Base-by-base conservation (phyloP, 2,113 vertebrate species). In the Sisor rabdophorus region DNA sequence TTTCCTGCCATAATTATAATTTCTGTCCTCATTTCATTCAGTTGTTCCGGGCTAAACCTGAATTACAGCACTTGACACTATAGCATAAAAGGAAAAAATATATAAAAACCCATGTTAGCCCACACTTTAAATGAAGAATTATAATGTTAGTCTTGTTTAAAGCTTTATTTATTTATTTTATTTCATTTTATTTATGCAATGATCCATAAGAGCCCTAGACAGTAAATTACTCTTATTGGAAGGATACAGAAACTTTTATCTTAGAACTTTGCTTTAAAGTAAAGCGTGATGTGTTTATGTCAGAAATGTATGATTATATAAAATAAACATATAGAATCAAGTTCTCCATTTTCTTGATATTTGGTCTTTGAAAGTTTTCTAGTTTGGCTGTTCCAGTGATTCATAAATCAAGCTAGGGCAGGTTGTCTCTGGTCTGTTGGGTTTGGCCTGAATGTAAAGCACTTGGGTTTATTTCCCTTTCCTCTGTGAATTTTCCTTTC, bases 381-480 rank as follows among this genome's bases (percentile, higher is more conserved):
- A 75, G 50, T 52, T 16, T 44, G 11, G 63, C 48, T 47, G 54
- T 76, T 68, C 20, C 22, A 56, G 17, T 54, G 22, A 15, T 47
- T 15, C 47, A 67, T 55, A 67, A 55, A 76, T 32, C n/a, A 52
- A 65, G 20, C 13, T 40, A 36, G 11, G 73, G 60, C 50, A 65
- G 60, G 73, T 44, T 24, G 8, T 55, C 69, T 47, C 36, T 11
- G 26, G 67, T 53, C 67, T 70, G 48, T 32, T 53, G 48, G 26
- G 17, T 70, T 70, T 70, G 59, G 60, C 58, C 47, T 11, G 48
- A 65, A 64, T 56, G 50, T 56, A 76, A 64, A 24, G 52, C 74
- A 56, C 74, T 9, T 47, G 63, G 75, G 53, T 28, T 76, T 68
- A 76, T 76, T 76, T 58, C 55, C 63, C 58, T 69, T 76, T 76